These are phyloP conservation scores for Notamacropus eugenii DNA, from an alignment of 2,797 vertebrate genomes.

Conservation along the genomic window DNA sequence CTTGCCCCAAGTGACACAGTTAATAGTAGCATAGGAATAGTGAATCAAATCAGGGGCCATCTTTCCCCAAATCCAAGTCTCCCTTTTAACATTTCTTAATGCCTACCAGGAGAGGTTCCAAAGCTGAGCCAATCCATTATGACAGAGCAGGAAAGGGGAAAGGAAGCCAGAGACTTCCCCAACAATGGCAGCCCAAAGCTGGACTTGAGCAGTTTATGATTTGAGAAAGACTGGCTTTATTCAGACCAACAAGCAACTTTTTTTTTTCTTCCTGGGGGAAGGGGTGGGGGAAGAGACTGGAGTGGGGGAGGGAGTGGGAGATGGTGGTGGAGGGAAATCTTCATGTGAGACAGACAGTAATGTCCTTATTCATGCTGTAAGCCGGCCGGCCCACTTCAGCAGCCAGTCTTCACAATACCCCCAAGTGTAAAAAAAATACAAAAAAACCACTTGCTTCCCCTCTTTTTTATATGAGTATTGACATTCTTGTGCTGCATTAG, in stretches of 20 bases:
- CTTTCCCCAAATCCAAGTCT: neutral
- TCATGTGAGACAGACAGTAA: constrained; percentile 80
- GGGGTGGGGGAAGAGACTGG: neutral
- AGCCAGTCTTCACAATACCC: constrained; percentile 86
- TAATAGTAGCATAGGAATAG: neutral
- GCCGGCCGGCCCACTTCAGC: constrained; percentile 86
- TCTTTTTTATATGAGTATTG: constrained; percentile 87
- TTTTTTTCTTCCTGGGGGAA: constrained; percentile 24
- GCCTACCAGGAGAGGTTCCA: constrained; percentile 3
- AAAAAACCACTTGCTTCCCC: constrained; percentile 86
- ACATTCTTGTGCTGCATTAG: constrained; percentile 90
- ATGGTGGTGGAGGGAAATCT: constrained; percentile 64
- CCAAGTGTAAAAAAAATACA: constrained; percentile 85
- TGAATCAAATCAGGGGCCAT: neutral
- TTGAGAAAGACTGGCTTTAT: constrained; percentile 71
- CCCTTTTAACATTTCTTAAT: neutral
- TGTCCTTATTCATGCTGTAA: constrained; percentile 86
- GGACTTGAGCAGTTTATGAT: constrained; percentile 18
- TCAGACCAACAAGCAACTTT: constrained; percentile 73
- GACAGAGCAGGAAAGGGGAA: constrained; percentile 17
- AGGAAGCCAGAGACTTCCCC: neutral
- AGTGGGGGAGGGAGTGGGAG: neutral
- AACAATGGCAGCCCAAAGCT: constrained; percentile 54
- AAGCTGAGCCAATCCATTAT: constrained; percentile 49
- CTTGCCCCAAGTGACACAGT: neutral